Evolutionary conservation across 2,797 vertebrate genomes (phyloP).

Genomic region (Catharus ustulatus): DNA sequence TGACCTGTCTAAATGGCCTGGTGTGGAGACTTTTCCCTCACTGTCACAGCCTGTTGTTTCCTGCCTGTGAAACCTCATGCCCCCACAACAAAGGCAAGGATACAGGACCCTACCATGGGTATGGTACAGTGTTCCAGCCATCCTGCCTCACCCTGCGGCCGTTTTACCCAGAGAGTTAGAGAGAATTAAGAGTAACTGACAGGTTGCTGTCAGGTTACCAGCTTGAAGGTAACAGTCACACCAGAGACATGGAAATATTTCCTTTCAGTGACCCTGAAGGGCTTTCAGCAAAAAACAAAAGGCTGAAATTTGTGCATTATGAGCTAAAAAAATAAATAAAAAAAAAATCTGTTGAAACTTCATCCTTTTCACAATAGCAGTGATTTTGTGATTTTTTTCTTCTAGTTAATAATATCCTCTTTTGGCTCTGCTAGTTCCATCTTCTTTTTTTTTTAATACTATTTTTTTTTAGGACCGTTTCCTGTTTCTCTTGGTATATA

Average conservation of each 20-base stretch:
- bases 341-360: background rate
- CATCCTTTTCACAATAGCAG: background rate
- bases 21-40: background rate
- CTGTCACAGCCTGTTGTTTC: background rate
- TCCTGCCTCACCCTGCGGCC: background rate
- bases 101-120: rapidly evolving
- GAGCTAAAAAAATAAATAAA: background rate
- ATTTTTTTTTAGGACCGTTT: background rate
- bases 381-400: background rate
- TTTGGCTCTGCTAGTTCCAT: background rate
- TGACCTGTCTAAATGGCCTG: background rate
- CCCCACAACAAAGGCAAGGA: rapidly evolving
- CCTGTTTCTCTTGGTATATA: background rate
- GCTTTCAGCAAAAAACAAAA: background rate
- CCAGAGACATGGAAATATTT: background rate
- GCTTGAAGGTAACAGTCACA: background rate
- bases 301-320: background rate
- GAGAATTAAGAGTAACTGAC: background rate
- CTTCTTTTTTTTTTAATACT: background rate
- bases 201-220: background rate
- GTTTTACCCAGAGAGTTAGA: background rate
- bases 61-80: rapidly evolving
- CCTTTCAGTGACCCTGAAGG: background rate
- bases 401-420: background rate
- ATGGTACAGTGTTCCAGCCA: background rate